Base-by-base conservation (phyloP, 1,140 invertebrate species). In the Amyelois transitella region DNA sequence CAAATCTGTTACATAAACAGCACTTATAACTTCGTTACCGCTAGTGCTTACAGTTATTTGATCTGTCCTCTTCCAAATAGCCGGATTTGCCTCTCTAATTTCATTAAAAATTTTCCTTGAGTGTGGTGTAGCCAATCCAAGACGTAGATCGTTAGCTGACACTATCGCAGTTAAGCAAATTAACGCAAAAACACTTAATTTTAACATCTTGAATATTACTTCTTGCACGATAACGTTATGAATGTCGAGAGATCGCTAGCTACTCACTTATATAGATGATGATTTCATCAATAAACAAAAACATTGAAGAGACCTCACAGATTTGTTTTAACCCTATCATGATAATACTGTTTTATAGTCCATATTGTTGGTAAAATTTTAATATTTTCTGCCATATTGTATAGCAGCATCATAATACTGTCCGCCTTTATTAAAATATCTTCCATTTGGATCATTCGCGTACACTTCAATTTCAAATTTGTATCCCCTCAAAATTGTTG, bases 381-480 rank as follows among this genome's bases (percentile, higher is more conserved):
- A n/a, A 60, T 55, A 78, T 52, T 81, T 83, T 25, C 76, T 75
- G 0, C 72, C 53, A 44, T 60, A 79, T 25, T 77, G 72, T 19
- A 55, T 3, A 22, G 60, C 32, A 38, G 7, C 12, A 17, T 69
- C 66, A 28, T 72, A 64, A 45, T 75, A 70, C 1, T 59, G 60
- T 0, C 57, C 55, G 8, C 75, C 74, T 59, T 79, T 81, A 25
- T 38, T 75, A 6, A 62, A 72, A 28, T 59, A 75, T 14, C 64
- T 51, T 10, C 51, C 53, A 50, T 62, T 78, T 0, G 72, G 76
- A 53, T 72, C 63, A 19, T 60, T 66, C 0, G 66, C 73, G 44
- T 71, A 85, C 17, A 87, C 81, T 58, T 85, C 80, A 6, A 87
- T 71, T 51, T 70, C 55, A 44, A 87, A 87, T 24, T 75, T 83